Percentiles rank a stretch among this genome's conserved stretches.
These are phyloP conservation scores for Microctenopoma stevenorrisi DNA, from an alignment of 2,797 vertebrate genomes.

Conservation along the genomic window DNA sequence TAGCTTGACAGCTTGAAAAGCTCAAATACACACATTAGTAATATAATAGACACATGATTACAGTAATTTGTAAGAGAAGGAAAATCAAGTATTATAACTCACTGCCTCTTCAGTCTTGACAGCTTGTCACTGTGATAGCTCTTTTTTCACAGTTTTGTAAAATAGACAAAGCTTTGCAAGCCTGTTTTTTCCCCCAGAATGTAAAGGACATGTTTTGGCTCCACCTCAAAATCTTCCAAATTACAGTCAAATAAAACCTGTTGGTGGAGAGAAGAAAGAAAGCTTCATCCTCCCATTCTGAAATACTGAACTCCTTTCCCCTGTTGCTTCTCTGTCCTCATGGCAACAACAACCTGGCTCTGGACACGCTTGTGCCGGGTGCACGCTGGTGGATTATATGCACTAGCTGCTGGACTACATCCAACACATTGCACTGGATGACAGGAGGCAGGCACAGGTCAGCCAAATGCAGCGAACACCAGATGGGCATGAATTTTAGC, in stretches of 20 bases:
- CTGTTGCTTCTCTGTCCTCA: constrained; percentile 63
- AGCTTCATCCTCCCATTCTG: constrained; percentile 38
- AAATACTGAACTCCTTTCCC: constrained; percentile 35
- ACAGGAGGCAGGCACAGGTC: constrained; percentile 68
- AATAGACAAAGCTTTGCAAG: neutral
- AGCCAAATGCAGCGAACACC: constrained; percentile 76
- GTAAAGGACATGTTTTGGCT: constrained; percentile 3
- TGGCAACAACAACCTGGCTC: constrained; percentile 72
- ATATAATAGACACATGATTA: constrained; percentile 3
- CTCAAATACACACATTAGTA: constrained; percentile 7
- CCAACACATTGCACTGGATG: constrained; percentile 71
- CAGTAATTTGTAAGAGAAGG: constrained; percentile 2
- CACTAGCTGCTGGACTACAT: constrained; percentile 68
- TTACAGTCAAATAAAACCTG: constrained; percentile 41
- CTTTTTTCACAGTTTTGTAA: constrained; percentile 30
- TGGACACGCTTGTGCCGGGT: constrained; percentile 35
- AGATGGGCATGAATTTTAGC: constrained; percentile 70
- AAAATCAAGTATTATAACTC: constrained; percentile 52
- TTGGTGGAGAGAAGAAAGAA: constrained; percentile 7
- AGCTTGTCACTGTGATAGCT: constrained; percentile 38
- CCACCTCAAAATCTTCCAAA: constrained; percentile 23
- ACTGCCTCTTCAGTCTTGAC: constrained; percentile 59
- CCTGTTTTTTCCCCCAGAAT: neutral
- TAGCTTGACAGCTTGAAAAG: constrained; percentile 7
- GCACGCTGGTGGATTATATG: constrained; percentile 79